A percentile compares a stretch with the other conserved stretches of the same genome.
Conservation (phyloP, 2,888 invertebrate genomes). For the Odontomyia ornata region DNA sequence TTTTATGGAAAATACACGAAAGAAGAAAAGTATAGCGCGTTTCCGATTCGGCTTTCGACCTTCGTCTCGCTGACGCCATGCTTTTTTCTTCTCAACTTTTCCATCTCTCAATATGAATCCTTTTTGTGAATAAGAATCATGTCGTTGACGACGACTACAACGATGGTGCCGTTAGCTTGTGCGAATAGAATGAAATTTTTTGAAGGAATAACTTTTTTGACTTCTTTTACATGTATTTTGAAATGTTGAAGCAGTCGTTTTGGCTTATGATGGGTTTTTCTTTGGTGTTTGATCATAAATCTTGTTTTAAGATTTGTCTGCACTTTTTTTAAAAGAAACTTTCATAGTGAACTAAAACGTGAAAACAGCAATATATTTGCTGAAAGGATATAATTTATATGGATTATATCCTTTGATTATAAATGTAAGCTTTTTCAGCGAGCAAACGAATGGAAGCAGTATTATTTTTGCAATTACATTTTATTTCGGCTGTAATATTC, state of each 20-base stretch:
- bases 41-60: slow-evolving; percentile 35
- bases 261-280: neutral
- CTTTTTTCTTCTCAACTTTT: slow-evolving; percentile 24
- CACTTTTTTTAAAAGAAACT: neutral
- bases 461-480: no score
- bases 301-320: slow-evolving; percentile 16
- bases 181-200: slow-evolving; percentile 24
- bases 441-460: no score
- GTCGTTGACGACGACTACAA: slow-evolving; percentile 13
- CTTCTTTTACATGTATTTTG: neutral
- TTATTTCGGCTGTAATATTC: no score
- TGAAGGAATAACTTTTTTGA: slow-evolving; percentile 29
- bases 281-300: slow-evolving; percentile 8
- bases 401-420: no score
- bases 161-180: neutral
- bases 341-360: no score
- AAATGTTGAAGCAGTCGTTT: neutral
- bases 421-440: no score
- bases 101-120: neutral
- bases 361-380: no score
- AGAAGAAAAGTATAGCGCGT: slow-evolving; percentile 32
- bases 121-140: slow-evolving; percentile 15
- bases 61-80: slow-evolving; percentile 44
- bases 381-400: no score
- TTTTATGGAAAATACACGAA: slow-evolving; percentile 39